phyloP scores from a whole-genome alignment of 1,140 invertebrate species.

The Oreohelix idahoensis region DNA sequence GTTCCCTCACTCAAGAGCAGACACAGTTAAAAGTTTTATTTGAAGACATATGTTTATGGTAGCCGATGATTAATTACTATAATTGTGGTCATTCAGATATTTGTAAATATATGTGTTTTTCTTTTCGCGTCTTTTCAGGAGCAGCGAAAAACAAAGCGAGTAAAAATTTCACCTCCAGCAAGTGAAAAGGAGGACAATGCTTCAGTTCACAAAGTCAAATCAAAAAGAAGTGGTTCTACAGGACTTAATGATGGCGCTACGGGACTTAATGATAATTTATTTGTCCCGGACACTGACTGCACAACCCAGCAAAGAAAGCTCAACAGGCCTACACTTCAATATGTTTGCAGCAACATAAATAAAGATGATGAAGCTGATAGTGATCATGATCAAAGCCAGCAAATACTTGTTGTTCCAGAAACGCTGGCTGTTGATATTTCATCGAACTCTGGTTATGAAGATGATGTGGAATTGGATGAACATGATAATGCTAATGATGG shows the following conservation, averaged over 20 bases:
- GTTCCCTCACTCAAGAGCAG: too few relatives aligned
- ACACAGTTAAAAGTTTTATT: too few relatives aligned
- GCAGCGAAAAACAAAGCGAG: neutral
- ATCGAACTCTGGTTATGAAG: neutral
- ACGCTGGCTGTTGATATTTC: neutral
- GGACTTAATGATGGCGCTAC: neutral
- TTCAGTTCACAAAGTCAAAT: neutral
- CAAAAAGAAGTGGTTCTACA: neutral
- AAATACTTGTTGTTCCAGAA: neutral
- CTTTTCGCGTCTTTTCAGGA: neutral
- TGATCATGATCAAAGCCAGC: neutral
- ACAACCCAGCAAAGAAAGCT: neutral
- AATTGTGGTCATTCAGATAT: too few relatives aligned
- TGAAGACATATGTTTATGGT: too few relatives aligned
- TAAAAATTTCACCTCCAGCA: neutral
- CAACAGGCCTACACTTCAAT: neutral
- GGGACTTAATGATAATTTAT: neutral
- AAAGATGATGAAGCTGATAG: neutral
- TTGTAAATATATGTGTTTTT: too few relatives aligned
- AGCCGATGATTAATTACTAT: too few relatives aligned
- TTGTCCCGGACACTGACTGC: neutral
- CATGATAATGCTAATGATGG: neutral
- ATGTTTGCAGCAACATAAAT: neutral
- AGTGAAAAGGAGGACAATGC: neutral
- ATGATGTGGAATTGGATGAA: neutral